Conservation (phyloP, 2,113 vertebrate genomes). For the Ifrita kowaldi region DNA sequence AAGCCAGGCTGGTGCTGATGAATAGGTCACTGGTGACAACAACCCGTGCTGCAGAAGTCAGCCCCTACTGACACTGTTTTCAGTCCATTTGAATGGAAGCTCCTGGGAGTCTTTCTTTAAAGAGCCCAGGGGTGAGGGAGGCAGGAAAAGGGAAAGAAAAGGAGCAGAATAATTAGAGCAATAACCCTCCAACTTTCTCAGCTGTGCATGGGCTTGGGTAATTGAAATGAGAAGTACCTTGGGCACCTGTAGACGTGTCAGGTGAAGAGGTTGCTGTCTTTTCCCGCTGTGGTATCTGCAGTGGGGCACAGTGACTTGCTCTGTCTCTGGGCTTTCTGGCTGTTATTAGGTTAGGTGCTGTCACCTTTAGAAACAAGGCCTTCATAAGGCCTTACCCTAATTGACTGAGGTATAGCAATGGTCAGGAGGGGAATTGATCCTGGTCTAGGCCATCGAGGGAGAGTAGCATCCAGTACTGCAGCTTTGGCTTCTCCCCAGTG, state of each 20-base stretch:
- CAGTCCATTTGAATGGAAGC: constrained; percentile 45
- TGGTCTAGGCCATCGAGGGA: background rate
- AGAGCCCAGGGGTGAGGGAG: constrained; percentile 34
- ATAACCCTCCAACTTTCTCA: background rate
- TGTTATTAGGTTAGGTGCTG: background rate
- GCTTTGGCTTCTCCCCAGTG: background rate
- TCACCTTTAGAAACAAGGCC: background rate
- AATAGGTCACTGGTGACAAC: constrained; percentile 56
- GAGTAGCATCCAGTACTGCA: background rate
- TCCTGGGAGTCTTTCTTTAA: constrained; percentile 53
- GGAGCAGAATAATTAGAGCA: background rate
- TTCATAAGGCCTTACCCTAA: background rate
- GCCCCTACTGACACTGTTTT: constrained; percentile 61
- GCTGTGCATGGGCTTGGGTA: background rate
- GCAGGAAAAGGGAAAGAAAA: constrained; percentile 33
- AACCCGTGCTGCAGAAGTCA: constrained; percentile 39
- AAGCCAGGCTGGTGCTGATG: constrained; percentile 44
- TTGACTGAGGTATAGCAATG: background rate
- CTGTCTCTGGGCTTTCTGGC: background rate
- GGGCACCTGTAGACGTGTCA: background rate
- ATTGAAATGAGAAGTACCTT: background rate
- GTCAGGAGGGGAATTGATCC: background rate
- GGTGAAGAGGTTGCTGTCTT: background rate
- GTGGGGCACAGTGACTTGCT: background rate
- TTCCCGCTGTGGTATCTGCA: background rate